Evolutionary conservation across 2,888 invertebrate genomes (phyloP).

Genomic region (Malachius bipustulatus): DNA sequence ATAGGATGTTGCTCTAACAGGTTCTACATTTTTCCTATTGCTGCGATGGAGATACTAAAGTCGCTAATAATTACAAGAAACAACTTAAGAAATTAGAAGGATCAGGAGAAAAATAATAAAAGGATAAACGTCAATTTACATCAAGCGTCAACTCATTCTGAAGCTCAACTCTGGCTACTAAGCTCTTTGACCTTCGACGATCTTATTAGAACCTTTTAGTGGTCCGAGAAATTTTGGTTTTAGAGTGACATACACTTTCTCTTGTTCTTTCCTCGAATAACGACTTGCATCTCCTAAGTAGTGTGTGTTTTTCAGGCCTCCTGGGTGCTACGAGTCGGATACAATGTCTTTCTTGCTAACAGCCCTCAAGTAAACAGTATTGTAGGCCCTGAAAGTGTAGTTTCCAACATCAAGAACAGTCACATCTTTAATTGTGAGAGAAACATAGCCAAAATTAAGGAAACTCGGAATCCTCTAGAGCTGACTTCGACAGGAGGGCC

Average conservation of each 20-base stretch:
- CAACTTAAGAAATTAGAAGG: no score
- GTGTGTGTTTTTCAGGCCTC: constrained; percentile 83
- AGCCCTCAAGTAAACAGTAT: constrained; percentile 71
- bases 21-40: no score
- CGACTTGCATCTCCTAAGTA: constrained; percentile 74
- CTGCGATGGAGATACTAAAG: no score
- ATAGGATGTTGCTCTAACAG: no score
- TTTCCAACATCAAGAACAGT: constrained; percentile 81
- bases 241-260: constrained; percentile 62
- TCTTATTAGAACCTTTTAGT: constrained; percentile 83
- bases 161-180: constrained; percentile 93
- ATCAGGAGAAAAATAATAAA: no score
- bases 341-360: constrained; percentile 76
- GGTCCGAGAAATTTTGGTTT: constrained; percentile 82
- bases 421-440: constrained; percentile 84
- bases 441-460: constrained; percentile 92
- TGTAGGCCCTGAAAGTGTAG: constrained; percentile 81
- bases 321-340: constrained; percentile 84
- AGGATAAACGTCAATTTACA: constrained; percentile 97
- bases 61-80: no score
- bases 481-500: constrained; percentile 84
- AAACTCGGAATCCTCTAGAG: constrained; percentile 84
- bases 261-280: constrained; percentile 51
- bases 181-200: constrained; percentile 85
- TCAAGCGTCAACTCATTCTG: constrained; percentile 86